Conservation (phyloP, 1,140 invertebrate genomes). For the Hylaeus volcanicus region DNA sequence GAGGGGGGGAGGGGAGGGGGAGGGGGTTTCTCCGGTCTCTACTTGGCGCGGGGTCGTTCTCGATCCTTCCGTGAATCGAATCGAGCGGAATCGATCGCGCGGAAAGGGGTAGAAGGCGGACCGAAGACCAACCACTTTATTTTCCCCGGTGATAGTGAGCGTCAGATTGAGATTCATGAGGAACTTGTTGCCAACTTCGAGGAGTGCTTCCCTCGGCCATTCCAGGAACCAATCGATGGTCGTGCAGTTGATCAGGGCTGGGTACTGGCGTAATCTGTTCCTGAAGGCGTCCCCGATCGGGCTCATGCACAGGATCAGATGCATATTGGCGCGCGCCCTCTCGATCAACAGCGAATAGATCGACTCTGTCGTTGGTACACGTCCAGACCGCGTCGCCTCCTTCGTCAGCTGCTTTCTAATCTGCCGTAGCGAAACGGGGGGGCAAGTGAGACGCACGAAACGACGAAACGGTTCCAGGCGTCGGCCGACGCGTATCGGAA, state of each 20-base stretch:
- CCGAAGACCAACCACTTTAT: slow-evolving; percentile 72
- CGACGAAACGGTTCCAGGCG: background rate
- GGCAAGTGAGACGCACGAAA: background rate
- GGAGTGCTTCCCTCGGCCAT: slow-evolving; percentile 92
- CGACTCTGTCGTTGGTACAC: slow-evolving; percentile 84
- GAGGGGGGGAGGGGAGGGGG: slow-evolving; percentile 27
- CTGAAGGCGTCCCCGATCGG: slow-evolving; percentile 90
- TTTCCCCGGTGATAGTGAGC: slow-evolving; percentile 83
- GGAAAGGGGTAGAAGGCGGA: slow-evolving; percentile 44
- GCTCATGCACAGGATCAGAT: slow-evolving; percentile 92
- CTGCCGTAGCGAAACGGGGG: slow-evolving; percentile 75
- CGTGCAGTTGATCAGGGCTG: slow-evolving; percentile 90
- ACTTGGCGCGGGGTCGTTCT: background rate
- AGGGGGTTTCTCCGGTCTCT: background rate
- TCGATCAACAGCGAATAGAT: slow-evolving; percentile 89
- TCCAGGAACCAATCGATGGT: slow-evolving; percentile 94
- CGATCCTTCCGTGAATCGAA: slow-evolving; percentile 51
- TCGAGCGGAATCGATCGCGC: slow-evolving; percentile 61
- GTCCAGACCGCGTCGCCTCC: slow-evolving; percentile 84
- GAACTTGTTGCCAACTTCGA: slow-evolving; percentile 90
- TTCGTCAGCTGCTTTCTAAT: slow-evolving; percentile 86
- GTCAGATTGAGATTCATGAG: slow-evolving; percentile 85
- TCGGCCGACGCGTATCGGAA: background rate
- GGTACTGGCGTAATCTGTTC: slow-evolving; percentile 91
- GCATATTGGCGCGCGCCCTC: slow-evolving; percentile 88